These are phyloP conservation scores for Callipepla squamata DNA, from an alignment of 2,113 vertebrate species.

Conservation along the genomic window DNA sequence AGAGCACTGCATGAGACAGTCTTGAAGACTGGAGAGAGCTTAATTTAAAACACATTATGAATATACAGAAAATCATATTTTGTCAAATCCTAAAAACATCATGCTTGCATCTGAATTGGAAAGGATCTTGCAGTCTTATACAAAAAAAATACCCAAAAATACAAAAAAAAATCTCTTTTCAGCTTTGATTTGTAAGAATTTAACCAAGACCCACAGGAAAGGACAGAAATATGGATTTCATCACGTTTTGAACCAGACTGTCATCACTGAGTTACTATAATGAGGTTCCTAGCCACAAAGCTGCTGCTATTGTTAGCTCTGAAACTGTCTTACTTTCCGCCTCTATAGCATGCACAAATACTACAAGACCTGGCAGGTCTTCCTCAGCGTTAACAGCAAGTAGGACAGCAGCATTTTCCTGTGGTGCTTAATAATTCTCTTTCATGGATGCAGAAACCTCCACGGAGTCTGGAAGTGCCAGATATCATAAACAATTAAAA, in stretches of 20 bases:
- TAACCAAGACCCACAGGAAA: neutral
- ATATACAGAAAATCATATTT: neutral
- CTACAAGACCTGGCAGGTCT: conserved; percentile 40
- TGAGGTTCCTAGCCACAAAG: conserved; percentile 8
- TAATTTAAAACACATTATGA: neutral
- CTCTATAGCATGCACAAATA: neutral
- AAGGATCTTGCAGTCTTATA: neutral
- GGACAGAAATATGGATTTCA: neutral
- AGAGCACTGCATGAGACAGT: neutral
- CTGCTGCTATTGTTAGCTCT: conserved; percentile 37
- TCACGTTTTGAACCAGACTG: neutral
- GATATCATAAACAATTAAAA: conserved; percentile 61
- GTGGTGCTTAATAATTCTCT: conserved; percentile 35
- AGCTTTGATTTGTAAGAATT: neutral
- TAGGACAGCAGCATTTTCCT: conserved; percentile 6
- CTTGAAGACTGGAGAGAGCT: neutral
- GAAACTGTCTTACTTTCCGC: neutral
- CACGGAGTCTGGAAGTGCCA: conserved; percentile 22
- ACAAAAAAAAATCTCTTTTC: neutral
- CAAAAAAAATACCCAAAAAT: neutral
- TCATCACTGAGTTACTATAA: conserved; percentile 22
- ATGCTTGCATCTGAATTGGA: neutral
- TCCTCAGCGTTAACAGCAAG: conserved; percentile 26
- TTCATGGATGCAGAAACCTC: conserved; percentile 26
- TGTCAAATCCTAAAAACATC: neutral